Base-by-base conservation (phyloP, 1,140 invertebrate species). In the Colletes latitarsis region DNA sequence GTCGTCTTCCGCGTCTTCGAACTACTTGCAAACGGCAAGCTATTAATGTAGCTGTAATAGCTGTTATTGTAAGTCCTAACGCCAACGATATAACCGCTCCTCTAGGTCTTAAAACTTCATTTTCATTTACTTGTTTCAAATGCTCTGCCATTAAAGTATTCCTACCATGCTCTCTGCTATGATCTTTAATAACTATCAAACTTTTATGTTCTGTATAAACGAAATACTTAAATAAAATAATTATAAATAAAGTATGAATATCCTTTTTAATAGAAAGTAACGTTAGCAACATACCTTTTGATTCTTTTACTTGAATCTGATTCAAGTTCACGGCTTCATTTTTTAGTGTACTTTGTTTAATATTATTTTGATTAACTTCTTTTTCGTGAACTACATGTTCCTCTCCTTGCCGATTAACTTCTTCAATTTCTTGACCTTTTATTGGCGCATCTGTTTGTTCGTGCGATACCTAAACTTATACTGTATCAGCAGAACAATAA, bases 61-160 rank as follows among this genome's bases (percentile, higher is more conserved):
- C 94, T 0, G 96, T 95, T 1, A 94, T 93, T 10, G 93, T 89
- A n/a, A 95, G 87, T 21, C 94, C 94, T 66, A 93, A 93, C 14
- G 96, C 96, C 58, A 98, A 94, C 0, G 98, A 97, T 85, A 98
- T 94, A 19, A 98, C 95, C 2, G 98, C 98, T 58, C 97, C 97
- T 77, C 95, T 95, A 12, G 96, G 96, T 69, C 94, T 95, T 84
- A 95, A 93, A 6, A 95, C 95, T 86, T 96, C 96, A 83, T 95
- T 94, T 85, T 94, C 81, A 88, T 91, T 87, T 88, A 92, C 85
- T 78, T 90, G 88, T 60, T 86, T 85, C 12, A 90, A 67, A 71
- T 60, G 79, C 17, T 88, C 85, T 8, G 82, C 63, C 8, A 84
- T 58, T 21, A 80, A 8, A 49, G 64, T 19, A n/a, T 75, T 68